Conservation (phyloP, 2,113 vertebrate genomes). For the Xiphorhynchus elegans region DNA sequence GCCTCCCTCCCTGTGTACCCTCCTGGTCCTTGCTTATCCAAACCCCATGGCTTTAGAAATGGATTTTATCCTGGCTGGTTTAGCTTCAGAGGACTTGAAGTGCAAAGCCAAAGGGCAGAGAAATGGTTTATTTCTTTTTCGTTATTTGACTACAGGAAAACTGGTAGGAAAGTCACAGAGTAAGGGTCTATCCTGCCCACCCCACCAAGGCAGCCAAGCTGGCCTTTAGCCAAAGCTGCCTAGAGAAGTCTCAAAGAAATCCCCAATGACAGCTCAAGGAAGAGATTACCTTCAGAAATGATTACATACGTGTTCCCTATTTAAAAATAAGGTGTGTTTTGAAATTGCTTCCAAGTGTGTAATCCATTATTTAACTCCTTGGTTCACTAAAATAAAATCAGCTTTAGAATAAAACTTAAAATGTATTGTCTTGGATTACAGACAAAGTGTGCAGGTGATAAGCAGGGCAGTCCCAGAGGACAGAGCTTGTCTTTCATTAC, state of each 20-base stretch:
- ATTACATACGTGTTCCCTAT: neutral
- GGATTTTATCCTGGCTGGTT: neutral
- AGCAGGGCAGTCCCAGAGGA: neutral
- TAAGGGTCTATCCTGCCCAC: neutral
- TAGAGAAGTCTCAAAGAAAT: constrained; percentile 38
- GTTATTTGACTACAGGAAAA: neutral
- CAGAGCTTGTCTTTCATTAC: neutral
- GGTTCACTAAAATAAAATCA: neutral
- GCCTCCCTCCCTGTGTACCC: neutral
- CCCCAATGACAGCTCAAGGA: neutral
- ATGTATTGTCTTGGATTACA: neutral
- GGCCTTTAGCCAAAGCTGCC: constrained; percentile 44
- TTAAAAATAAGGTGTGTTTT: constrained; percentile 20
- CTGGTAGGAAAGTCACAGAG: neutral
- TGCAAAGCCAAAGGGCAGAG: neutral
- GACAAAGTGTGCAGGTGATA: neutral
- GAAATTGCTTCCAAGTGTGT: neutral
- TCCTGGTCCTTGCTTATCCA: neutral
- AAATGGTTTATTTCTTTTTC: neutral
- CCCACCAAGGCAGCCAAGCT: neutral
- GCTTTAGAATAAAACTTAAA: neutral
- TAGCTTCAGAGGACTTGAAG: neutral
- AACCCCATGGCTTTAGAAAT: neutral
- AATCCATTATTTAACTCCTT: constrained; percentile 4
- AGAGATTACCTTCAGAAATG: constrained; percentile 54